Evolutionary conservation across 2,797 vertebrate species (phyloP), one percentile per base, ranked within the genome.

Genomic region (Helostoma temminkii): DNA sequence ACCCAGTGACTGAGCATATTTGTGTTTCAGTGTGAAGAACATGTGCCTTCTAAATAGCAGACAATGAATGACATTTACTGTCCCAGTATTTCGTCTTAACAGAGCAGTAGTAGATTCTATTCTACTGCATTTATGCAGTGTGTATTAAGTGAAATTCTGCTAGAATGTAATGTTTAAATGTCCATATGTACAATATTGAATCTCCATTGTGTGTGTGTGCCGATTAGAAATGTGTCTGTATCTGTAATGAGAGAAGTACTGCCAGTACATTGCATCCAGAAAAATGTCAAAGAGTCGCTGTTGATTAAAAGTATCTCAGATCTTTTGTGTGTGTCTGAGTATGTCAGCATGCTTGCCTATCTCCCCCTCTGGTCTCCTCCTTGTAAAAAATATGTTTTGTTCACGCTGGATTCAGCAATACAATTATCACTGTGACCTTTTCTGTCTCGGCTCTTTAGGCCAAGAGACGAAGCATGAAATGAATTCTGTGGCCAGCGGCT

Each of bases 391-490:
- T 76, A 81, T 82, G 75, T 85, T 86, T 86, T 81, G 56, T 85
- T 83, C 81, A 73, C 71, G 68, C 61, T 28, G 19, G 60, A 84
- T 88, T 88, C 70, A 74, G 68, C 45, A 64, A 59, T 53, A 77
- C 81, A 83, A 79, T 88, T 88, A 88, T 83, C 80, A 71, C 69
- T 32, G 59, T 39, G 52, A 74, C 66, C 74, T 82, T 70, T 78
- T 86, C 81, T 74, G 76, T 68, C 74, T 66, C 55, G 52, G 58
- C 74, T 81, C 82, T 88, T 88, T 75, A 83, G 78, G 66, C 75
- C 60, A 67, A 80, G 77, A 85, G 82, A 86, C 76, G 81, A 80
- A 84, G 82, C 86, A 83, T 91, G 87, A 92, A 88, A 90, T 90
- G 68, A 78, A 82, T 81, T 86, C 77, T 86, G 84, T 65, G 69